Evolutionary conservation across 2,113 vertebrate genomes (phyloP), one percentile per base, ranked within the genome.

Genomic region (Martes martes): DNA sequence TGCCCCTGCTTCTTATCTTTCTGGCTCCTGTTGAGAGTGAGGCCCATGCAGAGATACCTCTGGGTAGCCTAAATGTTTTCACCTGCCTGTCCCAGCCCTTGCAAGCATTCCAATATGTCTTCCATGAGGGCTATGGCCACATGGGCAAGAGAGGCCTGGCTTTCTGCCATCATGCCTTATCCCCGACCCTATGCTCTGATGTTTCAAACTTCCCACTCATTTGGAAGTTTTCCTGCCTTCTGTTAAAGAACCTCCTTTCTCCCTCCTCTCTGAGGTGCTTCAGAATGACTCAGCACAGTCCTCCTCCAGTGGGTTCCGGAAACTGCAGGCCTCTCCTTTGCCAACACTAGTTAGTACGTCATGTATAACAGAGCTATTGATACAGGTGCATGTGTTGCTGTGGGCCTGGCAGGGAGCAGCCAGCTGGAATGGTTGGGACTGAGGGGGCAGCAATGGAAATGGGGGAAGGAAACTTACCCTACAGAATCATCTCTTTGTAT

Each of bases 151-250:
- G 7, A 50, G 39, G 24, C 19, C 16, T 14, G 21, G 8, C 7
- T 71, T 13, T 47, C 52, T 0, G 0, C n/a, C 61, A 36, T 57
- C 45, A 47, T 1, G 4, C 10, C 31, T 73, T 42, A 15, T 31
- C 11, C 4, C 23, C 26, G 1, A 16, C 8, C 57, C 24, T 80
- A 1, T 2, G 14, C 11, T 55, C 28, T n/a, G 50, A 55, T 80
- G 31, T 3, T 45, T 88, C 7, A 57, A 18, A 0, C 3, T 15
- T 36, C 15, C 21, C 18, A 1, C 14, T 45, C 26, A 21, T 36
- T 9, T 50, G 24, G 33, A 93, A 47, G 1, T 10, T 76, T 61
- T 67, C 14, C 3, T 26, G 5, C 33, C 26, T 86, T 50, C 9
- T 39, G 0, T 76, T 50, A 52, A 23, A 86, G 13, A 0, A 13